A percentile compares a stretch with the other conserved stretches of the same genome.
phyloP scores from a whole-genome alignment of 2,113 vertebrate genomes.

The Prinia subflava region DNA sequence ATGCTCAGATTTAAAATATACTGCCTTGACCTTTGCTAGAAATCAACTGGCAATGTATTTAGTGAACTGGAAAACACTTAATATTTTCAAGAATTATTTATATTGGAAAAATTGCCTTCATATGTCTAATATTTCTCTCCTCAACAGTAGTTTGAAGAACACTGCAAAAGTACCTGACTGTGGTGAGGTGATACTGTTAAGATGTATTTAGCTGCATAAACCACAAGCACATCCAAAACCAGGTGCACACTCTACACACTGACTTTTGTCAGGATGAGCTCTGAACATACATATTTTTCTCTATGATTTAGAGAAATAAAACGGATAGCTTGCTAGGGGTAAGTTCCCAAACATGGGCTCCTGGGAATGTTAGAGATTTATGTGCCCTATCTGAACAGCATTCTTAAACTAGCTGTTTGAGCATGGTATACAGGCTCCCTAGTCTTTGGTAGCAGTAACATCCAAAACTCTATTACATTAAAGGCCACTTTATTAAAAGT shows the following conservation, averaged over 20 bases:
- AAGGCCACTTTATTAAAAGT: neutral
- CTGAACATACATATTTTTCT: neutral
- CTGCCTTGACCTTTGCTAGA: neutral
- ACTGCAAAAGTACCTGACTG: neutral
- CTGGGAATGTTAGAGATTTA: neutral
- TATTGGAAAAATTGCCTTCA: neutral
- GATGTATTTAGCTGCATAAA: neutral
- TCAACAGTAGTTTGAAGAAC: neutral
- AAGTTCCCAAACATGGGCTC: neutral
- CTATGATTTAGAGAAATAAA: neutral
- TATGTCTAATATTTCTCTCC: neutral
- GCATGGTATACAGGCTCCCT: neutral
- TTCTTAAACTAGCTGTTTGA: neutral
- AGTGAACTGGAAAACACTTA: neutral
- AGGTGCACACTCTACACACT: neutral
- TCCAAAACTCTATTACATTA: neutral
- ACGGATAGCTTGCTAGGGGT: fast-evolving
- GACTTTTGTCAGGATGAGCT: neutral
- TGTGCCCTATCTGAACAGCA: neutral
- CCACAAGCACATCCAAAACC: neutral
- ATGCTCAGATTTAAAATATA: neutral
- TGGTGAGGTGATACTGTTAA: neutral
- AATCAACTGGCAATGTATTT: neutral
- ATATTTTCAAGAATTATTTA: neutral
- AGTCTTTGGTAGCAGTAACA: neutral